Conservation (phyloP, 2,113 vertebrate species). For the Hypanus sabinus region DNA sequence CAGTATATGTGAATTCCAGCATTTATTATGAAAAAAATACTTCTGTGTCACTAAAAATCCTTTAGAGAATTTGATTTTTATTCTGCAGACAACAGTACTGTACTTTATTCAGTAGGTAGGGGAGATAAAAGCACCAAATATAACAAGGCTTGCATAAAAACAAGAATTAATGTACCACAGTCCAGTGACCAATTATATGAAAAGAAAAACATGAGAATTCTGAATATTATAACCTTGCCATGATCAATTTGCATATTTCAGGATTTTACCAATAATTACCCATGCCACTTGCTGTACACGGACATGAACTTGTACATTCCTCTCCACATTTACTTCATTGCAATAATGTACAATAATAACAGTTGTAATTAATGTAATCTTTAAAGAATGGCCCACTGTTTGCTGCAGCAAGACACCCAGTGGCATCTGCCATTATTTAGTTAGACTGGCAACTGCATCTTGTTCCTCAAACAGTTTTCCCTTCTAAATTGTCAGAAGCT, state of each 20-base stretch:
- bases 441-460: neutral
- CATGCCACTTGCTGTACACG: neutral
- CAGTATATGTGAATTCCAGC: neutral
- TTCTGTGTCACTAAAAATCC: neutral
- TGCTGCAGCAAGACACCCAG: neutral
- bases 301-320: neutral
- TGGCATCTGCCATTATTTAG: neutral
- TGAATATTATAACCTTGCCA: slow-evolving; percentile 2
- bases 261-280: slow-evolving; percentile 1
- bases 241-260: neutral
- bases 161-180: slow-evolving; percentile 8
- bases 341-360: neutral
- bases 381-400: neutral
- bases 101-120: neutral
- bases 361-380: neutral
- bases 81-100: neutral
- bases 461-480: neutral
- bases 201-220: neutral
- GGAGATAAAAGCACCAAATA: neutral
- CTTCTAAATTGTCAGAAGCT: neutral
- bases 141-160: neutral
- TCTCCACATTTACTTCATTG: neutral
- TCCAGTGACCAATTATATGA: neutral
- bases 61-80: neutral
- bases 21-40: neutral